Conservation (phyloP, 2,888 invertebrate species). For the Meloe dianella region DNA sequence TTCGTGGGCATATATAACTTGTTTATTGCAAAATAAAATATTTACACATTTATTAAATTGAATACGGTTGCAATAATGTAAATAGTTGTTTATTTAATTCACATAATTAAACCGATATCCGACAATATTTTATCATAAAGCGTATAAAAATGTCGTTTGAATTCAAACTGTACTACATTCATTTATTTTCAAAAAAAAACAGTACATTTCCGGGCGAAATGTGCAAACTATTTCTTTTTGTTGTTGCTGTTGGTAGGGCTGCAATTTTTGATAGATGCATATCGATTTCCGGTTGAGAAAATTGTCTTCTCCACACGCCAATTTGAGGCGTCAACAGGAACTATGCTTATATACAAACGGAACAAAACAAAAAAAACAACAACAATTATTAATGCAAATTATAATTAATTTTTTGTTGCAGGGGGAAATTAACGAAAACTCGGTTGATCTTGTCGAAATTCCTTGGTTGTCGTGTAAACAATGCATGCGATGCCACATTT, state of each 20-base stretch:
- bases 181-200: conserved; percentile 8
- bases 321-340: background rate
- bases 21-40: conserved; percentile 30
- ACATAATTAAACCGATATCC: conserved; percentile 38
- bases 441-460: no score
- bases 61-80: conserved; percentile 21
- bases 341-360: no score
- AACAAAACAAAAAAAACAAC: no score
- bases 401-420: no score
- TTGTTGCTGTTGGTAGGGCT: no score
- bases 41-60: conserved; percentile 29
- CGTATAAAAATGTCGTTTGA: no score
- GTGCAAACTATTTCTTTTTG: background rate
- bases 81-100: no score
- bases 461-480: background rate
- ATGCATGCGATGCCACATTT: conserved; percentile 2
- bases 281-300: background rate
- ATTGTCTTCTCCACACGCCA: background rate
- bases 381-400: no score
- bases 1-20: conserved; percentile 19
- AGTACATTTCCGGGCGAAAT: conserved; percentile 4
- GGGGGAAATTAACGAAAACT: no score
- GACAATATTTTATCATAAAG: conserved; percentile 16
- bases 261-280: background rate
- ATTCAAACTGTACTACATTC: no score